A percentile compares a stretch with the other conserved stretches of the same genome.
These are phyloP conservation scores for Anguilla anguilla DNA, from an alignment of 2,797 vertebrate species.

Conservation along the genomic window DNA sequence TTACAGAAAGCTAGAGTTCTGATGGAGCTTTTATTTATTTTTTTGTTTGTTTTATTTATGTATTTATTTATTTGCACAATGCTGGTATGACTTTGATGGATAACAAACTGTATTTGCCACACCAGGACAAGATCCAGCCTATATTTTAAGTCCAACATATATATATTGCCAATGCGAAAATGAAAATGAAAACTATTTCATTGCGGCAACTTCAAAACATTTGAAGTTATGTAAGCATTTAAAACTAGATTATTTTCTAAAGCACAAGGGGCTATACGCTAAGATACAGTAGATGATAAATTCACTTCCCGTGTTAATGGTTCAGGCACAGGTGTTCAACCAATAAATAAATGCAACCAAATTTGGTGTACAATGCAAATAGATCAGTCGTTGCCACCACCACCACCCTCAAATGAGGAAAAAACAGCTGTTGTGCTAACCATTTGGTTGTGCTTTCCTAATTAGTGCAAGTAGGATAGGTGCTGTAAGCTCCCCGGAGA, in stretches of 20 bases:
- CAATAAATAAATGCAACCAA: neutral
- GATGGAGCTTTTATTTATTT: too few species aligned
- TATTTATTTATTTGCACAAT: neutral
- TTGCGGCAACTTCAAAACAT: neutral
- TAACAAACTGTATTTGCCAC: neutral
- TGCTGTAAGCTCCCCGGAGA: constrained; percentile 65
- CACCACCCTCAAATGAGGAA: constrained; percentile 39
- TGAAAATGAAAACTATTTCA: neutral
- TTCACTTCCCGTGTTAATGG: neutral
- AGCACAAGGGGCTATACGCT: neutral
- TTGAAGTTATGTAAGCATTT: neutral
- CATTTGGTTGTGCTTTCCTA: constrained; percentile 45
- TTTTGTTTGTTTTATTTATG: neutral
- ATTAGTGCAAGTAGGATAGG: constrained; percentile 44
- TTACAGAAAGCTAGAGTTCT: neutral
- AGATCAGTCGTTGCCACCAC: constrained; percentile 36
- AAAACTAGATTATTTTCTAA: neutral
- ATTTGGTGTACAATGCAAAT: neutral
- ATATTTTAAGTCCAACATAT: neutral
- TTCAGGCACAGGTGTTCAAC: neutral
- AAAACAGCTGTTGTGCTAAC: constrained; percentile 50
- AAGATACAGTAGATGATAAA: neutral
- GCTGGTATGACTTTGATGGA: neutral
- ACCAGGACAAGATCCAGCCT: neutral
- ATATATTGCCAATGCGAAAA: neutral